phyloP scores from a whole-genome alignment of 2,888 invertebrate genomes.

The Onchidella celtica region DNA sequence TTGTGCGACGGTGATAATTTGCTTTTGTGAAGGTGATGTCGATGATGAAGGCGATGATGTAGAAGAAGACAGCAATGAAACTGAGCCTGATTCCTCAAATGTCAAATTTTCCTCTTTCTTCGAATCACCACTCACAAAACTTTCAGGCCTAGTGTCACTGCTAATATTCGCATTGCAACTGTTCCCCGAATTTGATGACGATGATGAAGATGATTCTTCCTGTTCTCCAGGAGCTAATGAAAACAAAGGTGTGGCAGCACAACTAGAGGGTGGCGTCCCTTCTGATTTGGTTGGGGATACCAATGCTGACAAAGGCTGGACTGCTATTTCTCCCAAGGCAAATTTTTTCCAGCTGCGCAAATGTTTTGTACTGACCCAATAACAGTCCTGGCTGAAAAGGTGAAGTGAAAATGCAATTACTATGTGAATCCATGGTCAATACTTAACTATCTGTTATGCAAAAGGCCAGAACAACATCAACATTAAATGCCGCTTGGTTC shows the following conservation, averaged over 20 bases:
- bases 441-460: too few species aligned
- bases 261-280: neutral
- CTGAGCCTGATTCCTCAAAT: neutral
- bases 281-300: neutral
- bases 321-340: conserved; percentile 72
- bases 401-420: neutral
- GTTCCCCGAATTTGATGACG: neutral
- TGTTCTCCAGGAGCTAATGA: neutral
- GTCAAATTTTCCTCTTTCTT: conserved; percentile 9
- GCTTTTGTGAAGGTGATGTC: neutral
- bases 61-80: conserved; percentile 14
- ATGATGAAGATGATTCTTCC: neutral
- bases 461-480: too few species aligned
- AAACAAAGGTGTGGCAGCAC: neutral
- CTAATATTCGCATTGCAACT: neutral
- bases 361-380: conserved; percentile 83
- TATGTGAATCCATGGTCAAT: neutral
- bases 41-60: neutral
- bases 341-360: conserved; percentile 83
- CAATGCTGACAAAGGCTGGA: conserved; percentile 4
- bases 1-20: neutral
- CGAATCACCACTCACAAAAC: neutral
- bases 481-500: too few species aligned
- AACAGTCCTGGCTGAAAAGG: conserved; percentile 45
- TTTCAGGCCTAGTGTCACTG: neutral